These are phyloP conservation scores for Anseranas semipalmata DNA, from an alignment of 2,113 vertebrate species.

Conservation along the genomic window DNA sequence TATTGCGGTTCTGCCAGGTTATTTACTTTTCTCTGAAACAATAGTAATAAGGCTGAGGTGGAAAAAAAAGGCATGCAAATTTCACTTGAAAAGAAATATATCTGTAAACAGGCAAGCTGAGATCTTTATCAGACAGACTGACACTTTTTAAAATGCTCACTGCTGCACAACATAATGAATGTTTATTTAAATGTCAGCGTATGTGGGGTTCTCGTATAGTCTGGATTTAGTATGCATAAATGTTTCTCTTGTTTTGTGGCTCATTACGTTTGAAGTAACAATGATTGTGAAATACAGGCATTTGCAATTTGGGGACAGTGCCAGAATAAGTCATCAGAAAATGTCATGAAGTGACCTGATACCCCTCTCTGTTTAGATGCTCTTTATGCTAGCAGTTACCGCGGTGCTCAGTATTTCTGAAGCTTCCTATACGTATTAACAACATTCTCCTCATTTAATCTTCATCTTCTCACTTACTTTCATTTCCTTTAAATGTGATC, in stretches of 20 bases:
- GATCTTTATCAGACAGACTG: background rate
- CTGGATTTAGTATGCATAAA: background rate
- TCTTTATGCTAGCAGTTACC: background rate
- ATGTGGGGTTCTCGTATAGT: background rate
- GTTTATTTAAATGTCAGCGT: background rate
- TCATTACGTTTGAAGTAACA: background rate
- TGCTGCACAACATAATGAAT: background rate
- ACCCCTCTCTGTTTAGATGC: background rate
- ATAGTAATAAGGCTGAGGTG: background rate
- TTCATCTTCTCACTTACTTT: background rate
- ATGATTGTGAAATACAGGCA: background rate
- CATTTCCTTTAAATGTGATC: background rate
- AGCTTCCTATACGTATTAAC: background rate
- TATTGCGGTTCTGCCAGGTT: background rate
- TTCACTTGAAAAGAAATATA: background rate
- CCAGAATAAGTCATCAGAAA: background rate
- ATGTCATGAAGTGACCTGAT: background rate
- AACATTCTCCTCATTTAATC: background rate
- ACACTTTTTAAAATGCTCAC: background rate
- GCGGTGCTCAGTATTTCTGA: background rate
- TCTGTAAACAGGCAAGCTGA: constrained; percentile 10
- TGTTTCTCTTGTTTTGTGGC: background rate
- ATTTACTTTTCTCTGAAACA: constrained; percentile 11
- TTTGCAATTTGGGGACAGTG: background rate
- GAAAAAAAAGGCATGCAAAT: background rate